Base-by-base conservation (phyloP, 1,140 invertebrate species). In the Rhyacophila brunnea region DNA sequence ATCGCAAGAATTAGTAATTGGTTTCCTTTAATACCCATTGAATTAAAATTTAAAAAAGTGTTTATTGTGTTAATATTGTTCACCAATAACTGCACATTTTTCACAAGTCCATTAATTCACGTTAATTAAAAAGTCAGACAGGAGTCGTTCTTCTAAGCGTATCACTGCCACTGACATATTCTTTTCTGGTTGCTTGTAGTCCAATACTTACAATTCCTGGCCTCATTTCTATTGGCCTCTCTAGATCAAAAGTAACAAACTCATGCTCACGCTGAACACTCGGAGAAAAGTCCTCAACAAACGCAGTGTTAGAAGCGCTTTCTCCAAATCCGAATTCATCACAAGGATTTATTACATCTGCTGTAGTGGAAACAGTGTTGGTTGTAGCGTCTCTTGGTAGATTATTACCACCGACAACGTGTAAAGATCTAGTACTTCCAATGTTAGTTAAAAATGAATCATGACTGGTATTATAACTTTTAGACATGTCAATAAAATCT, bases 401-500 rank as follows among this genome's bases (percentile, higher is more conserved):
- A 10, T 48, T 45, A 28, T 64, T 64, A 2, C 34, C 45, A 5
- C 57, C 57, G 5, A 49, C 52, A 18, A 58, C 32, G 19, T 64
- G 62, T 23, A 65, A 40, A 4, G 62, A 65, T 50, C 54, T 65
- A 7, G 62, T 65, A 40, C 62, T 65, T 43, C 62, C 62, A 11
- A 60, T 43, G 23, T 36, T 60, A 3, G 32, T 17, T 36, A 58
- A 32, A 36, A 58, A 65, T 18, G 76, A 76, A 5, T 75, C 77
- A 28, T 74, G 75, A 54, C 73, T 77, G 0, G 75, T 75, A 47
- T 76, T 78, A 3, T 74, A 74, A 62, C 73, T 78, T 62, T 76
- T 74, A 11, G 77, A 73, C 7, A 77, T 71, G 48, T 79, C 77
- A 55, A 75, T 74, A 44, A 75, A 77, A 47, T 77, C 75, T 11